Percentiles rank a stretch among this genome's conserved stretches.
Conservation (phyloP, 2,797 vertebrate species). For the Melanotaenia parkinsoni region DNA sequence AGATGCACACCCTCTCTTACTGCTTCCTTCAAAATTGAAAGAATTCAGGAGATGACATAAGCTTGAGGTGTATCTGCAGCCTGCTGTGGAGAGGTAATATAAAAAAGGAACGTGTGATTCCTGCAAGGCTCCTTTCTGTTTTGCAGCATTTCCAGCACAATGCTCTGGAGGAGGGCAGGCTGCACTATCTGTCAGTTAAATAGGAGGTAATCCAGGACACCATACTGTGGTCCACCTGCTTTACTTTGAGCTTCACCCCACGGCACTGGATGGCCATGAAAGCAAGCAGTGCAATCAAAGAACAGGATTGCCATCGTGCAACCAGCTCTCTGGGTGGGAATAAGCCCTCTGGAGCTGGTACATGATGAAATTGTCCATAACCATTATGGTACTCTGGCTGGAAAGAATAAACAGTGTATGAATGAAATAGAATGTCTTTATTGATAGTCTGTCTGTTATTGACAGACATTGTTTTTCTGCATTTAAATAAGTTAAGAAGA, state of each 20-base stretch:
- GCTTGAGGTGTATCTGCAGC: constrained; percentile 12
- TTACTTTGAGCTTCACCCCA: constrained; percentile 33
- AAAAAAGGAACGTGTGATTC: constrained; percentile 25
- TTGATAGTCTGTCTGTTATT: constrained; percentile 2
- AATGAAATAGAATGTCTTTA: constrained; percentile 8
- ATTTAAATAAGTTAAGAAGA: neutral
- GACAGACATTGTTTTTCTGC: neutral
- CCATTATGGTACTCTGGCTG: constrained; percentile 1
- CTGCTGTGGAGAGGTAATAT: constrained; percentile 21
- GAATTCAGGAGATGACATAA: neutral
- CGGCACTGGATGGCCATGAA: constrained; percentile 30
- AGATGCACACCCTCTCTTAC: neutral
- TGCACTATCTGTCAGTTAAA: constrained; percentile 57
- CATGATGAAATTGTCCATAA: constrained; percentile 36
- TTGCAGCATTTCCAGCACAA: constrained; percentile 29
- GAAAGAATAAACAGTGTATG: neutral
- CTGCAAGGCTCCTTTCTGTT: constrained; percentile 18
- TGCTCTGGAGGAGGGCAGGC: constrained; percentile 37
- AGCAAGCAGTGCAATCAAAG: constrained; percentile 49
- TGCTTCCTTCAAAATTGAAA: neutral
- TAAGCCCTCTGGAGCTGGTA: neutral
- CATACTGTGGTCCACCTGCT: constrained; percentile 53
- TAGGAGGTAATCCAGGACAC: constrained; percentile 38
- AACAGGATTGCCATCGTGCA: constrained; percentile 38
- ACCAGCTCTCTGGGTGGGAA: constrained; percentile 30